Conservation (phyloP, 2,113 vertebrate species). For the Semnornis frantzii region DNA sequence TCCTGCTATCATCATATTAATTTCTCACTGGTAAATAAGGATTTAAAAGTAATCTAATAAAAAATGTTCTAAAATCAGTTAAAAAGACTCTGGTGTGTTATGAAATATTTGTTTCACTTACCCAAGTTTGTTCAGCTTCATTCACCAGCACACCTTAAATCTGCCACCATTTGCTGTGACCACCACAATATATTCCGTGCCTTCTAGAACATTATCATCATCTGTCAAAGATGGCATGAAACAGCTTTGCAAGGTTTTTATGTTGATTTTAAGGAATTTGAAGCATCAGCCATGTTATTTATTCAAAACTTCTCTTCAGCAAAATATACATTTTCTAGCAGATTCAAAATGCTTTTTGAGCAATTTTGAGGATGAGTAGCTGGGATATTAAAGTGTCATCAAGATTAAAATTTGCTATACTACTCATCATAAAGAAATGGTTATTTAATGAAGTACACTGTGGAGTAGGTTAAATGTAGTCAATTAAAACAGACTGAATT, state of each 20-base stretch:
- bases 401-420: slow-evolving; percentile 29
- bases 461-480: neutral
- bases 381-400: neutral
- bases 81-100: neutral
- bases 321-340: slow-evolving; percentile 37
- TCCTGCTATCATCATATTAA: neutral
- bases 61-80: neutral
- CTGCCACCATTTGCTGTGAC: neutral
- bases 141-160: slow-evolving; percentile 5
- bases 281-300: slow-evolving; percentile 61
- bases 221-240: slow-evolving; percentile 69
- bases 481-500: neutral
- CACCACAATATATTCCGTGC: neutral
- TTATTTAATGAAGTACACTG: neutral
- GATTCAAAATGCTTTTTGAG: neutral
- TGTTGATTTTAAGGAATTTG: slow-evolving; percentile 72
- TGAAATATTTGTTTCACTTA: slow-evolving; percentile 53
- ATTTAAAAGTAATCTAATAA: slow-evolving; percentile 10
- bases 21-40: slow-evolving; percentile 15
- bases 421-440: neutral
- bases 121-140: neutral
- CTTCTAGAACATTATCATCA: slow-evolving; percentile 54
- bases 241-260: slow-evolving; percentile 62
- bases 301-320: slow-evolving; percentile 58
- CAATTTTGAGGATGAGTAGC: slow-evolving; percentile 25